phyloP scores from a whole-genome alignment of 2,888 invertebrate genomes.

The Tolmerus cingulatus region DNA sequence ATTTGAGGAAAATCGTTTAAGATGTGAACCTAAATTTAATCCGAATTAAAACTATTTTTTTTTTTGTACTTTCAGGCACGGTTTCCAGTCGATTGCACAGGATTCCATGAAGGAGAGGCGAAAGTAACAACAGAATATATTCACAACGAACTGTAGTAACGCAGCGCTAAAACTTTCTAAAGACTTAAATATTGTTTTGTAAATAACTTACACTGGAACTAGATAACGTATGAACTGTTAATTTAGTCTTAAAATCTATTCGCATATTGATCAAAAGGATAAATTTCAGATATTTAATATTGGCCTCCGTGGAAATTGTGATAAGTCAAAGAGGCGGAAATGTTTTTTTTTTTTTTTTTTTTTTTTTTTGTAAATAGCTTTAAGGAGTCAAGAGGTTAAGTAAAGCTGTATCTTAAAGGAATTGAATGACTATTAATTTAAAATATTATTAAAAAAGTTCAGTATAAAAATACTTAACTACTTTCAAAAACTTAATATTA shows the following conservation, averaged over 20 bases:
- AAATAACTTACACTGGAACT: conserved; percentile 15
- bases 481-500: neutral
- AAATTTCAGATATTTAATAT: neutral
- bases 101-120: conserved; percentile 83
- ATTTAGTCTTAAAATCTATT: neutral
- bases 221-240: neutral
- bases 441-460: neutral
- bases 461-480: too few relatives aligned
- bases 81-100: conserved; percentile 75
- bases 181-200: conserved; percentile 7
- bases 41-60: neutral
- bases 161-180: neutral
- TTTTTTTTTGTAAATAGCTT: neutral
- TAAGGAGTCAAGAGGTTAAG: neutral
- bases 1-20: neutral
- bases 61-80: conserved; percentile 54
- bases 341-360: too few relatives aligned
- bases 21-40: neutral
- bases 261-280: neutral
- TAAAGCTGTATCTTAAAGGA: neutral
- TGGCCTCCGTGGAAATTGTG: conserved; percentile 2
- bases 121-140: conserved; percentile 83
- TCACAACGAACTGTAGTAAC: conserved; percentile 78
- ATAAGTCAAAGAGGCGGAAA: neutral
- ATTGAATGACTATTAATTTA: neutral